Base-by-base conservation (phyloP, 2,888 invertebrate genomes). In the Mythimna vitellina region DNA sequence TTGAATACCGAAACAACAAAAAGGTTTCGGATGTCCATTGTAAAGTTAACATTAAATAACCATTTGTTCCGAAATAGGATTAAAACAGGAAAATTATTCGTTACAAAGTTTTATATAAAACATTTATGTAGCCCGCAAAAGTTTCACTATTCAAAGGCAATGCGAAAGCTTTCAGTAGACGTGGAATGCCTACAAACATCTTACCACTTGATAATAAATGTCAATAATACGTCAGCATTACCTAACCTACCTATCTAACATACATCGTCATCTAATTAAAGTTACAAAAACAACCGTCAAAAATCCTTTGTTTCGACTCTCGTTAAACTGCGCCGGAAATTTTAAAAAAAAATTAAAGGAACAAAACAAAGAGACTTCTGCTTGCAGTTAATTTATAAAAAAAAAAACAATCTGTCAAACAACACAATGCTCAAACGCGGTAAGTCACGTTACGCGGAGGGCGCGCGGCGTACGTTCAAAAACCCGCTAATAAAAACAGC, bases 401-500 rank as follows among this genome's bases (percentile, higher is more conserved):
- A 80, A 82, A 80, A 75, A 73, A 76, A 8, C 63, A 68, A 63
- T 72, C 61, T 65, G 53, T 74, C 70, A 60, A 74, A 78, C 76
- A 38, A 58, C 20, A 81, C 84, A 83, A 77, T 72, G 65, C 77
- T 65, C 42, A 67, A 66, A 77, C 60, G 73, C 76, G 53, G 74
- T 73, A 73, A 87, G 87, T 91, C 90, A 90, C 91, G 93, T 92
- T 91, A 87, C 60, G 64, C 7, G 46, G 6, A 56, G 56, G 74
- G 65, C 80, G 62, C 80, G 71, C 77, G 76, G 83, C 82, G 75
- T 84, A 85, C 86, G 86, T 84, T 88, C 84, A 85, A 88, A 92
- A 92, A 86, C 70, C 78, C 82, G 86, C 83, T 86, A 89, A 89
- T 87, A 89, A 92, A 92, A 90, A 89, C 87, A 81, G 46, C 76